Percentiles rank a stretch among this genome's conserved stretches.
Conservation (phyloP, 2,888 invertebrate genomes). For the Chelonus formosanus region DNA sequence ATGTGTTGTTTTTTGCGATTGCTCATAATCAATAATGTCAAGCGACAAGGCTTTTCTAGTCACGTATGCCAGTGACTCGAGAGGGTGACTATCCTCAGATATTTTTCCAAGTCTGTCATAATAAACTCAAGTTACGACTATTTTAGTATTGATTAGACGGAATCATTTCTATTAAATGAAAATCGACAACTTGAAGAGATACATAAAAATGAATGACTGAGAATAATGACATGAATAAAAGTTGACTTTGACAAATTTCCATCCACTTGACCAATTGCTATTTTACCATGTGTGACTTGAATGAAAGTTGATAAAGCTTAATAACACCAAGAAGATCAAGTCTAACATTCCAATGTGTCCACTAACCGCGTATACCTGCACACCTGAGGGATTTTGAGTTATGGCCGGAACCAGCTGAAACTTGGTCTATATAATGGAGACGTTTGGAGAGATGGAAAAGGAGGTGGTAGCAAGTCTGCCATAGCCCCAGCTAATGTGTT, state of each 20-base stretch:
- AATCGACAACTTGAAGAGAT: too few species aligned
- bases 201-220: too few species aligned
- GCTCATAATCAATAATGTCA: constrained; percentile 39
- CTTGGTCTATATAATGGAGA: constrained; percentile 8
- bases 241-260: constrained; percentile 22
- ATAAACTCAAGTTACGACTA: too few species aligned
- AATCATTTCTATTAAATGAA: too few species aligned
- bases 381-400: constrained; percentile 61
- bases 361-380: constrained; percentile 51
- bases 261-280: constrained; percentile 11
- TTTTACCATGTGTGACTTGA: constrained; percentile 18
- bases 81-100: background rate
- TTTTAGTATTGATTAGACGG: too few species aligned
- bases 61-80: constrained; percentile 32
- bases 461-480: constrained; percentile 5
- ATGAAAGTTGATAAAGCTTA: constrained; percentile 34
- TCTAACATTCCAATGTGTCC: constrained; percentile 53
- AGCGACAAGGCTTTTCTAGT: constrained; percentile 35
- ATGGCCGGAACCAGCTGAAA: constrained; percentile 50
- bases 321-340: constrained; percentile 35
- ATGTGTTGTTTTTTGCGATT: constrained; percentile 31
- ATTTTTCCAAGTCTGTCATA: too few species aligned
- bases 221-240: background rate
- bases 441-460: constrained; percentile 17
- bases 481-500: constrained; percentile 49